phyloP scores from a whole-genome alignment of 1,140 invertebrate genomes.

The Zaprionus vittiger region DNA sequence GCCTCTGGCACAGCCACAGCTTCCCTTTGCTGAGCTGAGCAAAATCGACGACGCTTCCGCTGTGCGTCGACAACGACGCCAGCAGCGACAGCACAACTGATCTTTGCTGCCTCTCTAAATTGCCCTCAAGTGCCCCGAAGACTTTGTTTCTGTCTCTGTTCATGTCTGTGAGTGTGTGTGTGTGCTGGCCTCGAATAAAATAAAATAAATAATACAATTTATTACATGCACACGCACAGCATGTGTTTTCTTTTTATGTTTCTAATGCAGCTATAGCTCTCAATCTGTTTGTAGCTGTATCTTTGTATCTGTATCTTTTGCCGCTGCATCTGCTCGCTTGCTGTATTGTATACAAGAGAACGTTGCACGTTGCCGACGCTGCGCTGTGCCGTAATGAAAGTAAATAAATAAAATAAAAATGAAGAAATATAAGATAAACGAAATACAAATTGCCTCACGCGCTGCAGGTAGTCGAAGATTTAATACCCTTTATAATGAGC shows the following conservation, averaged over 20 bases:
- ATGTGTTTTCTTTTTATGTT: conserved; percentile 45
- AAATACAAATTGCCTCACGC: conserved; percentile 17
- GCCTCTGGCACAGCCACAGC: neutral
- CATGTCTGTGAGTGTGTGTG: neutral
- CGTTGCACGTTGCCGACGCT: conserved; percentile 33
- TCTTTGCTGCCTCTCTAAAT: conserved; percentile 56
- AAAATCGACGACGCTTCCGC: conserved; percentile 70
- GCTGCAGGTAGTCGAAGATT: neutral
- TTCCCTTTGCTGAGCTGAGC: conserved; percentile 28
- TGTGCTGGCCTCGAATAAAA: conserved; percentile 60
- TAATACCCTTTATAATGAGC: conserved; percentile 4
- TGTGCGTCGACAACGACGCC: conserved; percentile 43
- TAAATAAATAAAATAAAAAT: conserved; percentile 82
- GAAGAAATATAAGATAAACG: conserved; percentile 65
- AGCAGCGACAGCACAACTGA: conserved; percentile 38
- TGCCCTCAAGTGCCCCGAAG: conserved; percentile 54
- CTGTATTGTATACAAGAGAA: conserved; percentile 57
- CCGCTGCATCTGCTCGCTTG: conserved; percentile 60
- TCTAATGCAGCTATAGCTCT: conserved; percentile 34
- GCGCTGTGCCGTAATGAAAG: conserved; percentile 53
- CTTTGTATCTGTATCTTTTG: conserved; percentile 23
- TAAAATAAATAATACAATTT: conserved; percentile 82
- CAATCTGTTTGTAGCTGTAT: neutral
- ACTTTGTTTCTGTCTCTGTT: neutral
- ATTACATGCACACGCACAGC: conserved; percentile 59